phyloP scores from a whole-genome alignment of 2,888 invertebrate species.

The Camponotus fellah region DNA sequence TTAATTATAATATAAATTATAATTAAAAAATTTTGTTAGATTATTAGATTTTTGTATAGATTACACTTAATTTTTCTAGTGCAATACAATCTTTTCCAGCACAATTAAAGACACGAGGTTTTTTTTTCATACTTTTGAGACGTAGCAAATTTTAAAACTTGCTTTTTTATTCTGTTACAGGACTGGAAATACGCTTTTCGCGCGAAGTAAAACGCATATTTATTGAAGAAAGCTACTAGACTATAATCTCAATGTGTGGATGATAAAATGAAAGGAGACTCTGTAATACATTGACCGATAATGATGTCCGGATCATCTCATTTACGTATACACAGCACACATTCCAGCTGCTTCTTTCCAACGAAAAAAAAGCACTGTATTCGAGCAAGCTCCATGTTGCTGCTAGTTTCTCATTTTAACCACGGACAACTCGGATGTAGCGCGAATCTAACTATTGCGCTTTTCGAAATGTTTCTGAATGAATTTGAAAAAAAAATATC shows the following conservation, averaged over 20 bases:
- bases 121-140: neutral
- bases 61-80: neutral
- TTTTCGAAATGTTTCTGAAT: neutral
- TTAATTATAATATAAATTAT: neutral
- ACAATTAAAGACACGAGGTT: conserved; percentile 25
- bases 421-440: neutral
- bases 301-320: conserved; percentile 68
- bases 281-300: conserved; percentile 74
- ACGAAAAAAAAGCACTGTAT: conserved; percentile 24
- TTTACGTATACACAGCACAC: conserved; percentile 80
- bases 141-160: neutral
- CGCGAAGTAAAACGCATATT: conserved; percentile 77
- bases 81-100: neutral
- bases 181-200: conserved; percentile 83
- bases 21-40: neutral
- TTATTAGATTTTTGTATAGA: neutral
- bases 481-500: conserved; percentile 8
- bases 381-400: conserved; percentile 32
- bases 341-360: conserved; percentile 83
- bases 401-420: conserved; percentile 34
- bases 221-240: conserved; percentile 49
- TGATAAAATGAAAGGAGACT: conserved; percentile 64
- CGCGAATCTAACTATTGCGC: neutral
- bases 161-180: conserved; percentile 79
- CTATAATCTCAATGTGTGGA: conserved; percentile 43